Evolutionary conservation across 2,113 vertebrate species (phyloP).

Genomic region (Bubo bubo): DNA sequence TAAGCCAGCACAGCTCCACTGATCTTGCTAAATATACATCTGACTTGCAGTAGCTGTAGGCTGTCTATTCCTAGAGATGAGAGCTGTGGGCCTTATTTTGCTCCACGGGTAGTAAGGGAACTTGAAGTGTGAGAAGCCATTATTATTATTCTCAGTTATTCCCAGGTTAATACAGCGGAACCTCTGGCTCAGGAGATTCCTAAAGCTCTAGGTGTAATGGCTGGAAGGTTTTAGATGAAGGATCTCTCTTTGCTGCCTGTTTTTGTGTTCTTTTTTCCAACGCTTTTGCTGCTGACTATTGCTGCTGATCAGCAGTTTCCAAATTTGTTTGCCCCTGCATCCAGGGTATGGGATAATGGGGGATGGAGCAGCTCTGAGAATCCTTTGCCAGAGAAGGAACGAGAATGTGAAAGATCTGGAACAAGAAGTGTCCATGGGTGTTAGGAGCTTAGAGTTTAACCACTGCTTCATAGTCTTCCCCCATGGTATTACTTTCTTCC

Average conservation of each 20-base stretch:
- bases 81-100: background rate
- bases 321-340: background rate
- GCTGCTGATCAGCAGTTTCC: background rate
- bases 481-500: background rate
- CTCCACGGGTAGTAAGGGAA: background rate
- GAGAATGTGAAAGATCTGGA: background rate
- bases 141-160: background rate
- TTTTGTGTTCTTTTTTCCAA: background rate
- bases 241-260: background rate
- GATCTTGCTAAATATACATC: background rate
- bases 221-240: background rate
- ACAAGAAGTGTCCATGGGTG: background rate
- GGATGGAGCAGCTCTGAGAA: background rate
- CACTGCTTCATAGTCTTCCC: background rate
- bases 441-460: background rate
- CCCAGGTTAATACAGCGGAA: background rate
- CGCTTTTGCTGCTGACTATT: background rate
- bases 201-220: background rate
- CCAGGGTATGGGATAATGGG: background rate
- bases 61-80: background rate
- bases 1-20: background rate
- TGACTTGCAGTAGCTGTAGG: background rate
- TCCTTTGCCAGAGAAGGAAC: background rate
- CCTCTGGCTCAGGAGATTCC: background rate
- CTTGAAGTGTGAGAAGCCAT: background rate